Base-by-base conservation (phyloP, 2,797 vertebrate species). In the Rhodeus uyekii region DNA sequence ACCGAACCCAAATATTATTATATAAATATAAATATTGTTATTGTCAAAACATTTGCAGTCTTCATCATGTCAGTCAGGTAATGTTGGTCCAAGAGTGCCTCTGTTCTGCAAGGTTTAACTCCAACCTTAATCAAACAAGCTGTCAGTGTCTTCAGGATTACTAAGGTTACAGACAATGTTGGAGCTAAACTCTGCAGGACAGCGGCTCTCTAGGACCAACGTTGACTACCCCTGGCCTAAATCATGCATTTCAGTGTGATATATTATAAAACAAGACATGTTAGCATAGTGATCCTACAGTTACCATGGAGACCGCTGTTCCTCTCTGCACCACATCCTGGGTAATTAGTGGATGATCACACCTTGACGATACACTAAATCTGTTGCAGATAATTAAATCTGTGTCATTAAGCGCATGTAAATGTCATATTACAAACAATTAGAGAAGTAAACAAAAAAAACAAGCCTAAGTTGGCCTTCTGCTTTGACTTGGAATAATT, bases 241-340 rank as follows among this genome's bases (percentile, higher is more conserved):
- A 64, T 73, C 68, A 73, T 39, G 58, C 44, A 61, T 50, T 81
- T 63, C 16, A 36, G 14, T 50, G 44, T 60, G 39, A n/a, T n/a
- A n/a, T n/a, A 42, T 65, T 64, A 38, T 80, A 81, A 64, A 75
- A 29, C 69, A 64, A 67, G 50, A 48, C 9, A 68, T 58, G 18
- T 34, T 61, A 50, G 71, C 61, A 8, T 44, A 16, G 46, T 44
- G 46, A 82, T 76, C 27, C 38, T 34, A 2, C 29, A 0, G 73
- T 82, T 82, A 55, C 73, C 73, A 76, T 82, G 80, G 80, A 82
- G 72, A 82, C 27, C 44, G 34, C 3, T 44, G 60, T 36, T 68
- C 9, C 64, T 58, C 46, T 82, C 19, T 34, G 44, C 2, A 4
- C 72, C 9, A 22, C 72, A 58, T 67, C 63, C 63, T 67, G 9